Conservation (phyloP, 1,140 invertebrate genomes). For the Drosophila orosa region DNA sequence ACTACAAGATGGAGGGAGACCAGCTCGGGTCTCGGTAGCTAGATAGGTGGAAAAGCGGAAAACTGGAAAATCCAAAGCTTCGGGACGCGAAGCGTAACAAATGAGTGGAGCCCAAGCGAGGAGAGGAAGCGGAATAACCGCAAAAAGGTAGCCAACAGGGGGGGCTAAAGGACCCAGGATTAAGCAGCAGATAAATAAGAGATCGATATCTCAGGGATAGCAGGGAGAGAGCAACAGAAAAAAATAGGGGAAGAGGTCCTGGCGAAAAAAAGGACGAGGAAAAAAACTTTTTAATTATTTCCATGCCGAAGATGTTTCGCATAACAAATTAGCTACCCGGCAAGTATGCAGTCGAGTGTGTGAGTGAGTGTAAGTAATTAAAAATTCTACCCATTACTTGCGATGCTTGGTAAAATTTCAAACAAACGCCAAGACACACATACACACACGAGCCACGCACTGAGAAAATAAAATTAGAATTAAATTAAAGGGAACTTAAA, state of each 20-base stretch:
- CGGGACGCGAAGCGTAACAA: conserved; percentile 53
- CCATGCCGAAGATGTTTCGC: conserved; percentile 80
- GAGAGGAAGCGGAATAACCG: conserved; percentile 49
- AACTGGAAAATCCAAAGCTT: conserved; percentile 6
- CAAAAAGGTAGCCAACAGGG: conserved; percentile 51
- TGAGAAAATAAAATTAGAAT: conserved; percentile 16
- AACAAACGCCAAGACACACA: conserved; percentile 54
- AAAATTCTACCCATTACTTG: conserved; percentile 84
- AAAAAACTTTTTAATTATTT: conserved; percentile 82
- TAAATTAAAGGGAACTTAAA: not conserved
- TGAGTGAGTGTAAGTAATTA: conserved; percentile 73
- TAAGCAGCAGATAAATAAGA: conserved; percentile 46
- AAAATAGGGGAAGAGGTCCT: not conserved
- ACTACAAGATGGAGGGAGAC: conserved; percentile 11
- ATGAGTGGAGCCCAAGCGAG: conserved; percentile 25
- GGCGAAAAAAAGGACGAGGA: not conserved
- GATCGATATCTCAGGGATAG: conserved; percentile 20
- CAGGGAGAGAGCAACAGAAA: no score
- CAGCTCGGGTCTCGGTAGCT: not conserved
- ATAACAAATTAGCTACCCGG: conserved; percentile 77
- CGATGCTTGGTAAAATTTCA: conserved; percentile 75
- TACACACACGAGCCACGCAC: conserved; percentile 29
- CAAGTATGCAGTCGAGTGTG: conserved; percentile 48
- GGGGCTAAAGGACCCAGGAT: conserved; percentile 16
- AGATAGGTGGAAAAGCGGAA: conserved; percentile 2